Conservation (phyloP, 1,140 invertebrate genomes). For the Drepana arcuata region DNA sequence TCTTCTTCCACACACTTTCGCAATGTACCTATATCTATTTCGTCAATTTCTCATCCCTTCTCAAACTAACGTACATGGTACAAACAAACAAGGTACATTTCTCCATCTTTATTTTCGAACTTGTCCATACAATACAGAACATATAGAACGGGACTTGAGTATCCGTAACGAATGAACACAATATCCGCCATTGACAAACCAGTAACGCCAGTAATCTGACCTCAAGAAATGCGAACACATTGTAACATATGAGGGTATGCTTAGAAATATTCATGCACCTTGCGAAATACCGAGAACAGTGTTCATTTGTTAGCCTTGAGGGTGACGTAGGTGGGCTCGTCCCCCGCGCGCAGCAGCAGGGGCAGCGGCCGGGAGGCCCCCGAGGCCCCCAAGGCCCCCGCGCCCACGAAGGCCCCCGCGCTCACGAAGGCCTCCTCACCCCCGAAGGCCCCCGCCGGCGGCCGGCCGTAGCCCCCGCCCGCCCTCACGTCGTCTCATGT, state of each 20-base stretch:
- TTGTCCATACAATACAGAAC: too few relatives aligned
- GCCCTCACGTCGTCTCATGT: too few relatives aligned
- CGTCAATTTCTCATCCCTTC: too few relatives aligned
- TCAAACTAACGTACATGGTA: too few relatives aligned
- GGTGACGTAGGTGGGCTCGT: constrained; percentile 38
- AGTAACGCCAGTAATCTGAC: too few relatives aligned
- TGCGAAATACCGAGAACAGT: constrained; percentile 52
- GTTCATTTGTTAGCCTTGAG: constrained; percentile 45
- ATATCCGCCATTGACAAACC: too few relatives aligned
- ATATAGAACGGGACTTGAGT: too few relatives aligned
- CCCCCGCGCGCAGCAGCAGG: constrained; percentile 16
- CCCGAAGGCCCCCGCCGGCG: constrained; percentile 26
- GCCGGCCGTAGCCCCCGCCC: constrained; percentile 28
- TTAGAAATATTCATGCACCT: constrained; percentile 51
- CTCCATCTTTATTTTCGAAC: too few relatives aligned
- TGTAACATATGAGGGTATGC: not conserved
- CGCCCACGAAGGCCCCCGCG: constrained; percentile 2
- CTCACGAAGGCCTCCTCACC: not conserved
- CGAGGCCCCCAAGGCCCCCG: constrained; percentile 3
- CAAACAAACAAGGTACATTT: too few relatives aligned
- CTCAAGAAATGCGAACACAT: constrained; percentile 1
- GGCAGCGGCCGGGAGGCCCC: constrained; percentile 16
- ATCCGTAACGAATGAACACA: too few relatives aligned
- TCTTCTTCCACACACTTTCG: too few relatives aligned
- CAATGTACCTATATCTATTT: too few relatives aligned